Evolutionary conservation across 2,888 invertebrate genomes (phyloP), one percentile per base, ranked within the genome.

Genomic region (Amblyjoppa fuscipennis): DNA sequence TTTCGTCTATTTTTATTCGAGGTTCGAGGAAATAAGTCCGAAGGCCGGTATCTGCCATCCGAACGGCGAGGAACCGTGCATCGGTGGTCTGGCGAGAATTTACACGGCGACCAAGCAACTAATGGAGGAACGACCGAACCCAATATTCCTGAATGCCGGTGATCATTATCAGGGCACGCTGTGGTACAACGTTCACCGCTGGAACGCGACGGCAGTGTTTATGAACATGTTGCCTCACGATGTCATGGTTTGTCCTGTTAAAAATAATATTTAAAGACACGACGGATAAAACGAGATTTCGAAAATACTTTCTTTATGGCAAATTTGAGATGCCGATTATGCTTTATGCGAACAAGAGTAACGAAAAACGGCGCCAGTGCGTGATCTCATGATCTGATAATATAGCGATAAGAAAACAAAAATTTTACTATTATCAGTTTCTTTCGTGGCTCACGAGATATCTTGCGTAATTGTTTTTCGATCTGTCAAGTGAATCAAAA

Each of bases 151-250:
- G 79, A 97, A 98, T 92, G 98, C 97, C 0, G 98, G 98, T 0
- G 98, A 98, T 93, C 97, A 97, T 92, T 98, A 96, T 93, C 97
- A 98, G 92, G 98, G 98, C 0, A 98, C 98, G 0, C 95, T 97
- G n/a, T 98, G 97, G 97, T 98, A 97, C 91, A 96, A 96, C 25
- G 90, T 97, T 5, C 95, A 96, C n/a, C 96, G 96, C 89, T 97
- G 97, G 96, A 96, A 96, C 88, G 96, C 97, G 0, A 97, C 97
- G 0, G 96, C 96, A 75, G 93, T 96, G 89, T 97, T 98, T 90
- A 96, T 98, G 94, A 98, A 98, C 91, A 93, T 96, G 89, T 92
- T 98, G 76, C 96, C 96, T 0, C 96, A 97, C 89, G 97, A 98
- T 92, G 98, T 96, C 0, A 96, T 97, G 95, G 97, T 97, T 94